Evolutionary conservation across 2,797 vertebrate species (phyloP).

Genomic region (Cirrhinus molitorella): DNA sequence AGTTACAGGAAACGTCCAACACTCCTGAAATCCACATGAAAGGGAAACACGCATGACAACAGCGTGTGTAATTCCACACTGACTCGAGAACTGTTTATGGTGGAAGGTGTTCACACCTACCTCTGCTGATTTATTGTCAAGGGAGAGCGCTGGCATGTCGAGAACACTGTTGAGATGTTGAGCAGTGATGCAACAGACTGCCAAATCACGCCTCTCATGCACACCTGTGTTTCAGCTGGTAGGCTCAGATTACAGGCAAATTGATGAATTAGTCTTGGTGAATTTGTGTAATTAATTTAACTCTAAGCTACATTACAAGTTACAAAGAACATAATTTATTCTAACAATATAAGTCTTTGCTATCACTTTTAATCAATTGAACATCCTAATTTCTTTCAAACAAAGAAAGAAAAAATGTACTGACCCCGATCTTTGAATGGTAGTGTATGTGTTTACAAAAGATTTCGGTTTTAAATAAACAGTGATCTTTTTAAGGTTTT

Average conservation of each 20-base stretch:
- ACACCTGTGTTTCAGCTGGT: constrained; percentile 24
- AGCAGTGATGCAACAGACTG: neutral
- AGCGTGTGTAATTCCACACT: constrained; percentile 15
- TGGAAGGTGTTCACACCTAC: neutral
- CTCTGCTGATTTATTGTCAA: neutral
- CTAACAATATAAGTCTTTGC: too few species aligned
- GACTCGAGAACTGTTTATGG: neutral
- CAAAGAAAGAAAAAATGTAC: too few species aligned
- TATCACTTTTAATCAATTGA: too few species aligned
- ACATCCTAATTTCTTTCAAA: too few species aligned
- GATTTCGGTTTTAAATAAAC: too few species aligned
- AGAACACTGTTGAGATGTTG: neutral
- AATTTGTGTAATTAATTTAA: neutral
- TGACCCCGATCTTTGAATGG: too few species aligned
- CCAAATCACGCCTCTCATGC: neutral
- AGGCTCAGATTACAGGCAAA: neutral
- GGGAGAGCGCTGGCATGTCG: neutral
- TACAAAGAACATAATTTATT: too few species aligned
- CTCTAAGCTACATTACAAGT: too few species aligned
- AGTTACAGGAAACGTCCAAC: neutral
- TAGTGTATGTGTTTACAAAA: too few species aligned
- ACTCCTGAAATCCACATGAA: neutral
- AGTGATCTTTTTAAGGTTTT: too few species aligned
- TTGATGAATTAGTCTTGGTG: too few species aligned
- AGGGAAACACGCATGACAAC: neutral